phyloP scores from a whole-genome alignment of 2,888 invertebrate species.

The Prosapia bicincta region DNA sequence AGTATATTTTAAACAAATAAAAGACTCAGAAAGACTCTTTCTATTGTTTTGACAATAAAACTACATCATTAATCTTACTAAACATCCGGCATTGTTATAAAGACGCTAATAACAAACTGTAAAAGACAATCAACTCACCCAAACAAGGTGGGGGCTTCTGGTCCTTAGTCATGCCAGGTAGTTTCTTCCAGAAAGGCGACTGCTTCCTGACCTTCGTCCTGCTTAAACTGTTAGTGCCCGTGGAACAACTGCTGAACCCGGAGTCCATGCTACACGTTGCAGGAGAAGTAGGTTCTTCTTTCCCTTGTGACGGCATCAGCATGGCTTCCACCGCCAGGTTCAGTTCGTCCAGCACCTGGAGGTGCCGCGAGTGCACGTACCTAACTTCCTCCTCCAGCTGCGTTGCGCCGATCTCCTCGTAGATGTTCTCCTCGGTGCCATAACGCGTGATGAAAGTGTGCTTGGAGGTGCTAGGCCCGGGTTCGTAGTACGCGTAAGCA shows the following conservation, averaged over 20 bases:
- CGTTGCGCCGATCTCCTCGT: conserved; percentile 73
- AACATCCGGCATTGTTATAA: no score
- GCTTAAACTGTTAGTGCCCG: conserved; percentile 40
- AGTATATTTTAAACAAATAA: no score
- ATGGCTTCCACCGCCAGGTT: conserved; percentile 87
- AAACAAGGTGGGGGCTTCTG: neutral
- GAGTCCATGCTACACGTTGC: conserved; percentile 47
- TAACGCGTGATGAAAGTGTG: conserved; percentile 75
- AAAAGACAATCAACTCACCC: no score
- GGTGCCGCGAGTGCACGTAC: conserved; percentile 77
- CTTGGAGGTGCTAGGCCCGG: conserved; percentile 49
- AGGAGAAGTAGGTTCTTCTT: conserved; percentile 63
- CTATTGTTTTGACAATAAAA: no score
- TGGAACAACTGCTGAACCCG: conserved; percentile 40
- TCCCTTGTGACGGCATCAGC: conserved; percentile 65
- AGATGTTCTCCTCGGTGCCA: conserved; percentile 81
- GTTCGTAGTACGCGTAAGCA: conserved; percentile 80
- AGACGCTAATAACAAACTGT: no score
- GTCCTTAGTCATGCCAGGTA: conserved; percentile 35
- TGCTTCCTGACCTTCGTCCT: conserved; percentile 34
- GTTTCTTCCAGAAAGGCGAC: conserved; percentile 40
- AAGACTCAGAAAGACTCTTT: no score
- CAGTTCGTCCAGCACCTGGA: conserved; percentile 70
- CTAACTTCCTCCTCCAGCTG: conserved; percentile 81
- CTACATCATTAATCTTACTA: no score